A percentile compares a stretch with the other conserved stretches of the same genome.
Conservation (phyloP, 2,797 vertebrate species). For the Rhabdophis nuchalis region DNA sequence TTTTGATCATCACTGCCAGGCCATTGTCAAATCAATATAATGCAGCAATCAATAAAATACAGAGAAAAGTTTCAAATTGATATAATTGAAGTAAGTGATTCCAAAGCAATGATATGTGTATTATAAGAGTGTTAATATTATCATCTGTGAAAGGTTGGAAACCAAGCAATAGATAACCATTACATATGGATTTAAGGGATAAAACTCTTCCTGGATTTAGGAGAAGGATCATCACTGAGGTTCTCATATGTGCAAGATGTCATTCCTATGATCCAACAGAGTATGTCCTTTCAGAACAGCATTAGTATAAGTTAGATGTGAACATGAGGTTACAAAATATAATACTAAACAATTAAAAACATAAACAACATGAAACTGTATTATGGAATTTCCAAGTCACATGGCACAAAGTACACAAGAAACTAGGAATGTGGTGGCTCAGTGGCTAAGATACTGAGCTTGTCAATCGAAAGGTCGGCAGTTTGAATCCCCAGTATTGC, state of each 20-base stretch:
- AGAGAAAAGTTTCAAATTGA: not conserved
- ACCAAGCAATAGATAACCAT: not conserved
- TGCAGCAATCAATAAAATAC: not conserved
- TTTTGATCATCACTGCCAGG: not conserved
- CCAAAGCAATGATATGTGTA: not conserved
- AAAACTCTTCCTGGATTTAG: not conserved
- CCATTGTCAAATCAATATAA: not conserved
- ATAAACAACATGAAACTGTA: not conserved
- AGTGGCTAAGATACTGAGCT: too few relatives aligned
- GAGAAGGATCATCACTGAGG: not conserved
- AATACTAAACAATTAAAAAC: not conserved
- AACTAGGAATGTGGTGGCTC: not conserved
- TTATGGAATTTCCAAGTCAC: not conserved
- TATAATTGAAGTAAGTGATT: not conserved
- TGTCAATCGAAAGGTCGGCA: too few relatives aligned
- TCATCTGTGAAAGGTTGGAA: not conserved
- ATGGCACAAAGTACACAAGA: not conserved
- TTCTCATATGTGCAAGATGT: not conserved
- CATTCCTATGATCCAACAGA: not conserved
- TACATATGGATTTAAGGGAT: not conserved
- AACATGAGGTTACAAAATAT: not conserved
- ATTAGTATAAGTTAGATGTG: not conserved
- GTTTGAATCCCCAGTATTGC: too few relatives aligned
- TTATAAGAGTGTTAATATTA: not conserved
- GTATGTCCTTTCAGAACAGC: not conserved